These are phyloP conservation scores for Linurgus olivaceus DNA, from an alignment of 2,797 vertebrate species.

Conservation along the genomic window DNA sequence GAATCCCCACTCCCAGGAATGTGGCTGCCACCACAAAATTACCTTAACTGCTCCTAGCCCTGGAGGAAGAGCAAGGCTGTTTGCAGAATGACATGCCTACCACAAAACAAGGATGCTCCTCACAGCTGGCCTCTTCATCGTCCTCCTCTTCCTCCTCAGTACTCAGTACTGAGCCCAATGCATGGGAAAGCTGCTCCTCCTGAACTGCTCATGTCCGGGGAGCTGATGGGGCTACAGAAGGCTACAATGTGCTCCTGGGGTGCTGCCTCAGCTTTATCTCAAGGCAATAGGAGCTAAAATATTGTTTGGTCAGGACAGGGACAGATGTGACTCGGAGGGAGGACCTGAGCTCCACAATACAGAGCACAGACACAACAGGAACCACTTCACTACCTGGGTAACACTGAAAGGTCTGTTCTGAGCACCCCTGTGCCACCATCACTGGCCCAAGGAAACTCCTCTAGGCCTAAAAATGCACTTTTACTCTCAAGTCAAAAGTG, in stretches of 20 bases:
- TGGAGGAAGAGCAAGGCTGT: neutral
- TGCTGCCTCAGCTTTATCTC: neutral
- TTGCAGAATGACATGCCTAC: neutral
- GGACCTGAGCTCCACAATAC: neutral
- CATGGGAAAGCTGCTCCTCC: neutral
- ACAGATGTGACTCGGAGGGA: neutral
- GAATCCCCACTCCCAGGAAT: neutral
- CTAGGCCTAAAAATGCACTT: neutral
- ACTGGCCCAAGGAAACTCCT: neutral
- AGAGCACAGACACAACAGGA: neutral
- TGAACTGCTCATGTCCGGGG: fast-evolving
- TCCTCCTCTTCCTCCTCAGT: neutral
- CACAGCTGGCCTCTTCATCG: neutral
- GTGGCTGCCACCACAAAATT: neutral
- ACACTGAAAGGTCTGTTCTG: neutral
- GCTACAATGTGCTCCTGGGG: fast-evolving
- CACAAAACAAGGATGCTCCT: neutral
- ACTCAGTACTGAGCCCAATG: neutral
- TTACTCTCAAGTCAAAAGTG: neutral
- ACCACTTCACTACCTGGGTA: neutral
- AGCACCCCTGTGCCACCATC: neutral
- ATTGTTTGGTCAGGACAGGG: neutral
- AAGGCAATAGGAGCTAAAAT: neutral
- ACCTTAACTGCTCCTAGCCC: neutral
- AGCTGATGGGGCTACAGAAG: neutral